Evolutionary conservation across 2,113 vertebrate genomes (phyloP).

Genomic region (Fulmarus glacialis): DNA sequence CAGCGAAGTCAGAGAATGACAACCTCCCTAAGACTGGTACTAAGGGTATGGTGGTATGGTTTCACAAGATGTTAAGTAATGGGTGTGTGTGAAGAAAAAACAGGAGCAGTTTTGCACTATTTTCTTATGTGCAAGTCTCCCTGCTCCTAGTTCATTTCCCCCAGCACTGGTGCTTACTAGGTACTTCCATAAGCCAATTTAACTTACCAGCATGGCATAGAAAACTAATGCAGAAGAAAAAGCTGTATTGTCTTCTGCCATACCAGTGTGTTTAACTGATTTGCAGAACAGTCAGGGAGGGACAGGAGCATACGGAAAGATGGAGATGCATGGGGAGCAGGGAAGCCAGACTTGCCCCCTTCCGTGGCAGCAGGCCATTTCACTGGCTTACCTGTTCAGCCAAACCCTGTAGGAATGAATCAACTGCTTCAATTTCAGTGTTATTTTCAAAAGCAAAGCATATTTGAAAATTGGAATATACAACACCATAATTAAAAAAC

Average conservation of each 20-base stretch:
- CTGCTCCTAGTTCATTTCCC: neutral
- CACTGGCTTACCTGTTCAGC: neutral
- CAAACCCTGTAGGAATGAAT: neutral
- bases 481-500: neutral
- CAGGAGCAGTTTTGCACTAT: neutral
- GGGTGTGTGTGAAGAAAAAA: no score
- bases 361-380: neutral
- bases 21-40: fast-evolving
- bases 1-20: fast-evolving
- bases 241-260: neutral
- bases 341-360: neutral
- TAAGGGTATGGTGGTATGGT: neutral
- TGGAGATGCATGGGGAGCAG: neutral
- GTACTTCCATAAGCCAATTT: neutral
- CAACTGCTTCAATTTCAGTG: neutral
- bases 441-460: neutral
- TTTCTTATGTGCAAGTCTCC: neutral
- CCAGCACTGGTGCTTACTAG: neutral
- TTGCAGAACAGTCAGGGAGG: neutral
- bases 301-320: neutral
- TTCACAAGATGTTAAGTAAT: neutral
- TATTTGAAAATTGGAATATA: neutral
- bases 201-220: neutral
- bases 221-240: neutral
- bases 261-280: neutral